Evolutionary conservation across 1,140 invertebrate species (phyloP).

Genomic region (Sogatella furcifera): DNA sequence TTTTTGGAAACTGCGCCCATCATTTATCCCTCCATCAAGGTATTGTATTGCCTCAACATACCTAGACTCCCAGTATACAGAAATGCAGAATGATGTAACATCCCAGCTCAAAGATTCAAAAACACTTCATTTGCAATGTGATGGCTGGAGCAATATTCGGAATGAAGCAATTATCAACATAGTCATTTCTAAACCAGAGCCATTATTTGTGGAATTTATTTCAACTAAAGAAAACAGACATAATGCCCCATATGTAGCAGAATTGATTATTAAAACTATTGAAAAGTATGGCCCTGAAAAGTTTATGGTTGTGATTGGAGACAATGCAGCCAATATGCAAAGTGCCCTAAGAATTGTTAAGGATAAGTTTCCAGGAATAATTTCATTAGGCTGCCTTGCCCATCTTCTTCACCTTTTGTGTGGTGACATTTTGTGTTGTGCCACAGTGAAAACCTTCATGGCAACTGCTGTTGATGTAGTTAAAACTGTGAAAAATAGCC

Average conservation of each 20-base stretch:
- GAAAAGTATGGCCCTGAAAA: slow-evolving; percentile 25
- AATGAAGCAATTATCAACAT: slow-evolving; percentile 27
- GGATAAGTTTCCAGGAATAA: slow-evolving; percentile 15
- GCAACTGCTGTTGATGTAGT: slow-evolving; percentile 4
- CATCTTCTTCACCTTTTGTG: slow-evolving; percentile 11
- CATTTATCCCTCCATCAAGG: slow-evolving; percentile 6
- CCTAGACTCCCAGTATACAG: slow-evolving; percentile 17
- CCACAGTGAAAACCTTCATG: slow-evolving; percentile 3
- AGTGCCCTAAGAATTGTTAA: slow-evolving; percentile 20
- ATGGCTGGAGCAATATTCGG: slow-evolving; percentile 27
- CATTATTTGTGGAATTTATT: slow-evolving; percentile 25
- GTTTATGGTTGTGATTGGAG: slow-evolving; percentile 23
- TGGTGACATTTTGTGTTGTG: slow-evolving; percentile 8
- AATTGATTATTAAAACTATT: slow-evolving; percentile 23
- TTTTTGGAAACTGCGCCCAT: slow-evolving; percentile 16
- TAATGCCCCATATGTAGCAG: slow-evolving; percentile 21
- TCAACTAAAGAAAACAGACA: slow-evolving; percentile 21
- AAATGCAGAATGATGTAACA: slow-evolving; percentile 1
- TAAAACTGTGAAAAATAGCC: slow-evolving; percentile 6
- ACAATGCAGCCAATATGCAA: slow-evolving; percentile 25
- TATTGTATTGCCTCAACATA: slow-evolving; percentile 13
- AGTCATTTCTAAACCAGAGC: slow-evolving; percentile 26
- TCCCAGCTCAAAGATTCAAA: slow-evolving; percentile 6
- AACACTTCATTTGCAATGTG: slow-evolving; percentile 24
- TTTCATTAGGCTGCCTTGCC: slow-evolving; percentile 6